A percentile compares a stretch with the other conserved stretches of the same genome.
phyloP scores from a whole-genome alignment of 2,797 vertebrate genomes.

The Pseudopleuronectes americanus region DNA sequence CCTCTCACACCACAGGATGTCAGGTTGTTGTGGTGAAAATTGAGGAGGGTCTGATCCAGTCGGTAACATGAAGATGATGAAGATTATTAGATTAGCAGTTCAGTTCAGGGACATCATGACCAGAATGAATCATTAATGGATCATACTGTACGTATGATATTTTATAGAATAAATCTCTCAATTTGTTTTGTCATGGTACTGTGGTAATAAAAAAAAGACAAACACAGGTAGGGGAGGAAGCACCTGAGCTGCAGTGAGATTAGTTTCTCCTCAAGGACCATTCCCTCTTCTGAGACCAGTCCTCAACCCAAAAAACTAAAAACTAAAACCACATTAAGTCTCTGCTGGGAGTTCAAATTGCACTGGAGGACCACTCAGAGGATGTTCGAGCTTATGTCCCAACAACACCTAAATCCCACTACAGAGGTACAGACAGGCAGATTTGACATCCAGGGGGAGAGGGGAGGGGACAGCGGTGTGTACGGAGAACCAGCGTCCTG shows the following conservation, averaged over 20 bases:
- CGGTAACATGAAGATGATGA: no score
- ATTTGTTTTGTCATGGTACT: neutral
- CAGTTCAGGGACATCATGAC: neutral
- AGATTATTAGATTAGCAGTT: no score
- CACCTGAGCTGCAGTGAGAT: conserved; percentile 21
- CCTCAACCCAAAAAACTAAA: conserved; percentile 13
- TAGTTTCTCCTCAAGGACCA: neutral
- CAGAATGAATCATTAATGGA: neutral
- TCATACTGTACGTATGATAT: neutral
- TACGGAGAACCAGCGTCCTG: conserved; percentile 29
- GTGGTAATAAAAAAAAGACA: neutral
- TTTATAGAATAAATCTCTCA: neutral
- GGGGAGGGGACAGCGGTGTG: conserved; percentile 31
- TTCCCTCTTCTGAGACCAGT: no score
- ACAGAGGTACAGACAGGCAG: conserved; percentile 25
- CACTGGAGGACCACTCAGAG: conserved; percentile 36
- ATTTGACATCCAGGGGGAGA: conserved; percentile 25
- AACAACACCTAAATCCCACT: neutral
- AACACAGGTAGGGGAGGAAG: conserved; percentile 7
- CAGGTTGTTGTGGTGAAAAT: no score
- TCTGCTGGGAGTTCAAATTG: conserved; percentile 47
- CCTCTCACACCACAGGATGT: no score
- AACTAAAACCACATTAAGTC: conserved; percentile 24
- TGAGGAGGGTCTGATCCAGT: no score
- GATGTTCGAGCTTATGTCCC: conserved; percentile 34